phyloP scores from a whole-genome alignment of 2,888 invertebrate species.

The Rhingia campestris region DNA sequence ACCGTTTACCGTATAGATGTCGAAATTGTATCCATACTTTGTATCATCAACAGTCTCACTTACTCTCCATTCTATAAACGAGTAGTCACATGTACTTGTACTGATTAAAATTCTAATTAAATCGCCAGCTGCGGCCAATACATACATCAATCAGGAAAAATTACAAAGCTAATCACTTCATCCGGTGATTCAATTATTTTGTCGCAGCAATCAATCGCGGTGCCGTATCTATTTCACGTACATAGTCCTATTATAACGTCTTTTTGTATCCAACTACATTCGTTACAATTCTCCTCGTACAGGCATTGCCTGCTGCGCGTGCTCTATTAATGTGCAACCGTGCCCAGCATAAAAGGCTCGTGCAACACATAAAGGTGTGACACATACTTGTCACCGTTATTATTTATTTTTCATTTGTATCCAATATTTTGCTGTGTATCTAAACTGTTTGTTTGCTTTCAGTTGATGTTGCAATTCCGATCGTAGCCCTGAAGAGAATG shows the following conservation, averaged over 20 bases:
- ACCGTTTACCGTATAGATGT: no score
- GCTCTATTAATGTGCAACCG: conserved; percentile 12
- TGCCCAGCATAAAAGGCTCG: conserved; percentile 20
- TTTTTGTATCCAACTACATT: conserved; percentile 39
- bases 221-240: conserved; percentile 53
- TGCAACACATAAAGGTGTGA: conserved; percentile 61
- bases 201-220: conserved; percentile 57
- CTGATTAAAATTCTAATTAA: conserved; percentile 39
- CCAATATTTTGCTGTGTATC: conserved; percentile 14
- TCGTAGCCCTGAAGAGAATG: conserved; percentile 37
- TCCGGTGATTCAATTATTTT: conserved; percentile 71
- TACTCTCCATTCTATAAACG: not conserved
- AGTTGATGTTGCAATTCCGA: conserved; percentile 15
- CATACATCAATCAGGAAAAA: conserved; percentile 7
- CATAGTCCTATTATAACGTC: conserved; percentile 27
- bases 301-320: conserved; percentile 9
- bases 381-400: conserved; percentile 47
- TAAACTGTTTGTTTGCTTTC: conserved; percentile 8
- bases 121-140: conserved; percentile 2
- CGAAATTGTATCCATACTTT: no score
- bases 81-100: no score
- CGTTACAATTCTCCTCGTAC: not conserved
- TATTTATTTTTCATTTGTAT: conserved; percentile 35
- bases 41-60: no score
- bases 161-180: conserved; percentile 44